Base-by-base conservation (phyloP, 2,888 invertebrate species). In the Ornithoptera alexandrae region DNA sequence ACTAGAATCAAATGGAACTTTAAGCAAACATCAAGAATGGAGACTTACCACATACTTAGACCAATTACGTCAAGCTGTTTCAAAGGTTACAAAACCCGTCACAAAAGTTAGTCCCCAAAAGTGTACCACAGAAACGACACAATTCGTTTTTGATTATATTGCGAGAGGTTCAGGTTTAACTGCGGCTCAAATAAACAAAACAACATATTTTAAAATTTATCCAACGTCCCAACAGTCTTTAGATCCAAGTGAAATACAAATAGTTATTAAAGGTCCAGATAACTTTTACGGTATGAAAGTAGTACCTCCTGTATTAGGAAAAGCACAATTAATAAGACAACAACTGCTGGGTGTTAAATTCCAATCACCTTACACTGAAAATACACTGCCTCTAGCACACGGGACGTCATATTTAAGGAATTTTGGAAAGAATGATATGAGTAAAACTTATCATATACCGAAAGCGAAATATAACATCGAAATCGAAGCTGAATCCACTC, bases 151-250 rank as follows among this genome's bases (percentile, higher is more conserved):
- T 4, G 92, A 93, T 75, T 94, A 94, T 77, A 87, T 94, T 3
- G 94, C 94, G 0, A 89, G 93, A 80, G 95, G 95, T 15, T 94
- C 94, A 81, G 95, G 95, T 1, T 81, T 95, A 24, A 85, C 92
- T 53, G 93, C 93, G 53, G 94, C 94, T 39, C 94, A 94, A 81
- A 87, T 93, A 64, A 87, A 93, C 70, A 90, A 90, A 72, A 93
- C 93, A 81, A 89, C 93, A 67, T 82, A 86, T 63, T 94, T 95
- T 79, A 94, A 94, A 82, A 86, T 95, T 71, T 95, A 94, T 76
- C 93, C 93, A 2, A 91, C 92, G 15, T 86, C 91, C 58, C 93
- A 93, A 81, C 90, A 92, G 82, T 83, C 84, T 68, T 76, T 93
- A 58, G 88, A 92, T 71, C 90, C 93, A 5, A 89, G 90, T 62